Percentiles rank a stretch among this genome's conserved stretches.
Evolutionary conservation across 2,797 vertebrate genomes (phyloP).

Genomic region (Lerista edwardsae): DNA sequence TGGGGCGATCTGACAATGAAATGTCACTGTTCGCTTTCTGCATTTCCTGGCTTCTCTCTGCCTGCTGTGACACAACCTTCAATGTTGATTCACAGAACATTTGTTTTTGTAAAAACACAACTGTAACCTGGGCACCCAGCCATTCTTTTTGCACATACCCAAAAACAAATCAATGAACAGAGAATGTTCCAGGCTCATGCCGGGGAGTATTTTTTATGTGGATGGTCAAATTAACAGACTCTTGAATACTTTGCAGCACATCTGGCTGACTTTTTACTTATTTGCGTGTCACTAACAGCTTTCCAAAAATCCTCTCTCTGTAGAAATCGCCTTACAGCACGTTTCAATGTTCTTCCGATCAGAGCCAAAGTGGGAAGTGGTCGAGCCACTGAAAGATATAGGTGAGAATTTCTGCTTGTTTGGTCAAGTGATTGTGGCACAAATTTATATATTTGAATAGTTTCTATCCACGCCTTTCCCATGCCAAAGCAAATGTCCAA

Average conservation of each 20-base stretch:
- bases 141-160: not conserved
- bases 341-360: conserved; percentile 99
- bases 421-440: not conserved
- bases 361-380: conserved; percentile 94
- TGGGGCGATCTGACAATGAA: conserved; percentile 9
- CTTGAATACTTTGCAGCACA: not conserved
- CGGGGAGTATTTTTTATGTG: not conserved
- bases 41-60: not conserved
- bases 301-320: conserved; percentile 45
- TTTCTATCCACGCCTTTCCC: too few relatives aligned
- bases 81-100: not conserved
- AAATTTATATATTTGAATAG: too few relatives aligned
- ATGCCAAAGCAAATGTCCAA: too few relatives aligned
- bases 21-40: not conserved
- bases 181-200: not conserved
- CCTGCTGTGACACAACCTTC: not conserved
- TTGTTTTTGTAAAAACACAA: not conserved
- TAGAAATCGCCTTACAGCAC: conserved; percentile 97
- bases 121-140: not conserved
- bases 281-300: conserved; percentile 29
- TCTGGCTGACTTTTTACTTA: conserved; percentile 1
- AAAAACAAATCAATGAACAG: not conserved
- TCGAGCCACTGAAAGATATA: conserved; percentile 94
- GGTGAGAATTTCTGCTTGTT: conserved; percentile 75
- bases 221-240: not conserved